These are phyloP conservation scores for Drosophila pallidifrons DNA, from an alignment of 1,140 invertebrate genomes.

Conservation along the genomic window DNA sequence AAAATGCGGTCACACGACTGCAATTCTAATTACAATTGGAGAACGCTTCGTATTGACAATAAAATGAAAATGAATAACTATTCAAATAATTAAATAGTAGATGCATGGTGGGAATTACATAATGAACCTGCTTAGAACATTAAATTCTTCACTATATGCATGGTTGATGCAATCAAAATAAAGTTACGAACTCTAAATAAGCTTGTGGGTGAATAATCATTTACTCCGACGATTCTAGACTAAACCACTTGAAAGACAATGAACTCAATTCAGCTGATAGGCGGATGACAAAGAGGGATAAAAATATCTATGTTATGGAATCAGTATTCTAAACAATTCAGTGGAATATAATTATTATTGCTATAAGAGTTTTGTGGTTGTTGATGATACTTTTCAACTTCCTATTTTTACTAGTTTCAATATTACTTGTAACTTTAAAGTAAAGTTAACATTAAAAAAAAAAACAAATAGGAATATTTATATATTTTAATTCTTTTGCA, in stretches of 20 bases:
- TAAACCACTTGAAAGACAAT: not conserved
- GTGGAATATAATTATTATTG: not conserved
- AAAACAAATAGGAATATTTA: no score
- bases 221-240: not conserved
- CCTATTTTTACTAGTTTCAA: no score
- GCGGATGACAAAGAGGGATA: not conserved
- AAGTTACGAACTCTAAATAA: not conserved
- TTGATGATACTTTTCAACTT: no score
- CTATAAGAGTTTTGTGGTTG: no score
- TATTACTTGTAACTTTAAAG: no score
- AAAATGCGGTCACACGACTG: slow-evolving; percentile 49
- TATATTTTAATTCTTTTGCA: no score
- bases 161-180: slow-evolving; percentile 17
- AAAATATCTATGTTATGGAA: not conserved
- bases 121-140: slow-evolving; percentile 10
- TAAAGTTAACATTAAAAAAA: no score
- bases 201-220: slow-evolving; percentile 18
- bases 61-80: slow-evolving; percentile 45
- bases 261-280: not conserved
- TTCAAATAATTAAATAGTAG: slow-evolving; percentile 29
- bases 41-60: slow-evolving; percentile 32
- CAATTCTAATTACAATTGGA: slow-evolving; percentile 53
- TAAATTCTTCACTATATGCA: slow-evolving; percentile 13
- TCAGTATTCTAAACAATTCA: slow-evolving; percentile 4
- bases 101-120: slow-evolving; percentile 23